These are phyloP conservation scores for Meiosimyza decipiens DNA, from an alignment of 2,888 invertebrate genomes.

Conservation along the genomic window DNA sequence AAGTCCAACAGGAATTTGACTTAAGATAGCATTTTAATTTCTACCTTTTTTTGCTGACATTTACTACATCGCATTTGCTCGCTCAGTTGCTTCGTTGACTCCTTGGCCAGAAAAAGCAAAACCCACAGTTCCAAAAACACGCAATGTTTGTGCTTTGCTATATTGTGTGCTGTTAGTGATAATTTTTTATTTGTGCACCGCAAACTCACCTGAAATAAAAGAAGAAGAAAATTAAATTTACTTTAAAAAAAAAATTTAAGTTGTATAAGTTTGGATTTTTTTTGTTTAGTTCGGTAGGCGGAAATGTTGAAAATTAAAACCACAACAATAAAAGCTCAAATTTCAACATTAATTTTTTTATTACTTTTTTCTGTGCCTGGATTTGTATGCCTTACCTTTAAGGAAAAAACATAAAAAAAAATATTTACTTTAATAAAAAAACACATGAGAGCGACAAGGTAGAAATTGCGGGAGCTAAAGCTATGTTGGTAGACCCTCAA, in stretches of 20 bases:
- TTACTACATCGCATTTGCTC: not conserved
- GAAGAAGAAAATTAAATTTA: slow-evolving; percentile 9
- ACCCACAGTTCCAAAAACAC: not conserved
- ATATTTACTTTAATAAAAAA: not conserved
- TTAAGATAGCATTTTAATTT: not conserved
- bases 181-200: slow-evolving; percentile 15
- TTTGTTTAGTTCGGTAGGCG: slow-evolving; percentile 3
- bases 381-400: not conserved
- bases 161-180: not conserved
- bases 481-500: too few species aligned
- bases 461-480: not conserved
- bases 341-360: slow-evolving; percentile 12
- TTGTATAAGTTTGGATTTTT: not conserved
- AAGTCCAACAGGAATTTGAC: not conserved
- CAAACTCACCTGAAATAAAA: slow-evolving; percentile 29
- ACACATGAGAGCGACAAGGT: too few species aligned
- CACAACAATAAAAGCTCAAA: slow-evolving; percentile 26
- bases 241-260: slow-evolving; percentile 1
- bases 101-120: too few species aligned
- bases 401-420: not conserved
- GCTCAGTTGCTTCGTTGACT: too few species aligned
- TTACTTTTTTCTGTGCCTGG: not conserved
- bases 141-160: slow-evolving; percentile 8
- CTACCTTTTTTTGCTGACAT: not conserved
- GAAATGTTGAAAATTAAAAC: slow-evolving; percentile 21